phyloP scores from a whole-genome alignment of 1,140 invertebrate genomes.

The Pogonognathellus flavescens region DNA sequence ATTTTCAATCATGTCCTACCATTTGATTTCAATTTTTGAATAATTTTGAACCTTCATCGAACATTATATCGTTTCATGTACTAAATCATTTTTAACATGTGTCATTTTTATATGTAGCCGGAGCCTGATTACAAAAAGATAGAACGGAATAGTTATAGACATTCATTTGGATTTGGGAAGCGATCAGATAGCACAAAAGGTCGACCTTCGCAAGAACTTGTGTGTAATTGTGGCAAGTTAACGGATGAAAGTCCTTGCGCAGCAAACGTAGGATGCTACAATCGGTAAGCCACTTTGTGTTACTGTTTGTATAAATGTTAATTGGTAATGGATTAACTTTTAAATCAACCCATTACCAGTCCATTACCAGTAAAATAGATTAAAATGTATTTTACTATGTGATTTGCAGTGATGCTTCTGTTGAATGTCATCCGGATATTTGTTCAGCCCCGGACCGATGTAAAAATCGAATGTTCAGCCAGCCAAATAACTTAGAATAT shows the following conservation, averaged over 20 bases:
- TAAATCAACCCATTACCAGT: too few relatives aligned
- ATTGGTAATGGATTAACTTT: not conserved
- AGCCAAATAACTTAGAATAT: not conserved
- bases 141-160: slow-evolving; percentile 58
- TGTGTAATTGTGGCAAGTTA: slow-evolving; percentile 45
- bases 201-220: not conserved
- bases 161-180: not conserved
- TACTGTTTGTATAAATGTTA: too few relatives aligned
- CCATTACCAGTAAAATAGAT: too few relatives aligned
- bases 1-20: too few relatives aligned
- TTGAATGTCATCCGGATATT: slow-evolving; percentile 51
- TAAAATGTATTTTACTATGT: too few relatives aligned
- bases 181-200: not conserved
- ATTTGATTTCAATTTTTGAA: too few relatives aligned
- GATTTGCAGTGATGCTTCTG: slow-evolving; percentile 26
- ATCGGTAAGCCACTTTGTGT: too few relatives aligned
- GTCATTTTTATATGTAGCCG: slow-evolving; percentile 50
- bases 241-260: slow-evolving; percentile 22
- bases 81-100: too few relatives aligned
- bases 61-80: too few relatives aligned
- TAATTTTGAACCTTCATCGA: too few relatives aligned
- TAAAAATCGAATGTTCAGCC: slow-evolving; percentile 58
- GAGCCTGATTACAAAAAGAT: slow-evolving; percentile 63
- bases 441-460: slow-evolving; percentile 50
- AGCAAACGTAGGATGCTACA: slow-evolving; percentile 54